Evolutionary conservation across 2,888 invertebrate genomes (phyloP).

Genomic region (Xylophagus ater): DNA sequence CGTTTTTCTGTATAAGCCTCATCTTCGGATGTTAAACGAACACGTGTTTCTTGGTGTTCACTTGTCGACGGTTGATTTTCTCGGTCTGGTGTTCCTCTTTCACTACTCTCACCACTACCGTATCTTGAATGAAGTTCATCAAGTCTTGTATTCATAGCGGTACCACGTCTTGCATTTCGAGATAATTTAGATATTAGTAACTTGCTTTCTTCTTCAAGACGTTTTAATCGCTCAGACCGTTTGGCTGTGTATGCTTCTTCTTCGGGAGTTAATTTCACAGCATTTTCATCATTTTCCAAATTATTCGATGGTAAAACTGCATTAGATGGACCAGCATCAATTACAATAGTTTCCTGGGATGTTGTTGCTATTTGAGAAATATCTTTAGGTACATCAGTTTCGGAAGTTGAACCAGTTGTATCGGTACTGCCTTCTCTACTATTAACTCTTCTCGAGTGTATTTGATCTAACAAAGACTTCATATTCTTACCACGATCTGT

Average conservation of each 20-base stretch:
- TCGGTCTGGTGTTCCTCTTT: not conserved
- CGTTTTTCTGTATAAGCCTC: constrained; percentile 29
- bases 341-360: constrained; percentile 1
- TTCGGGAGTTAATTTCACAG: constrained; percentile 24
- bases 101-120: constrained; percentile 16
- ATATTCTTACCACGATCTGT: constrained; percentile 41
- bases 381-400: constrained; percentile 20
- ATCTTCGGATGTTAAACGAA: constrained; percentile 27
- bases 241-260: constrained; percentile 31
- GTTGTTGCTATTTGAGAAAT: not conserved
- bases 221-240: constrained; percentile 30
- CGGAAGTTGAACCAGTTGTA: constrained; percentile 28
- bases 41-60: constrained; percentile 2
- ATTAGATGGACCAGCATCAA: too few relatives aligned
- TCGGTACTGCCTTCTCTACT: constrained; percentile 35
- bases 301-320: too few relatives aligned
- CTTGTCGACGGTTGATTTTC: too few relatives aligned
- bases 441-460: constrained; percentile 23
- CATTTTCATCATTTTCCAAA: not conserved
- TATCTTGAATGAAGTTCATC: constrained; percentile 31
- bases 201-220: constrained; percentile 70
- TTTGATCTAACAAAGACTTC: constrained; percentile 29
- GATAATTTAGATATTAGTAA: constrained; percentile 45
- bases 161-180: constrained; percentile 27
- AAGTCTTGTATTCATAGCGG: constrained; percentile 24